These are phyloP conservation scores for Rugalucina vietnamica DNA, from an alignment of 2,888 invertebrate genomes.

Conservation along the genomic window DNA sequence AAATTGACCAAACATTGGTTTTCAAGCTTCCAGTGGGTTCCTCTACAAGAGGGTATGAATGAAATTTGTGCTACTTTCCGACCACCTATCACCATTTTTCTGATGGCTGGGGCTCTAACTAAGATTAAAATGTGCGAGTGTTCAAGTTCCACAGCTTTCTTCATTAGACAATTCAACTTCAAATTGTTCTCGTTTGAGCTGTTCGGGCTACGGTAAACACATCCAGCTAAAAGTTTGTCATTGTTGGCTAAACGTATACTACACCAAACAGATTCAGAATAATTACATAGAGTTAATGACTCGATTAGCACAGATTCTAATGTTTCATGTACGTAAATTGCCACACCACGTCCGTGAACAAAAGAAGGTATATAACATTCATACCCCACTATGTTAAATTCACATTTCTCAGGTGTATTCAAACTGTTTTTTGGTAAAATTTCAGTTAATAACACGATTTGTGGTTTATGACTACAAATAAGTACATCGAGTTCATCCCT, in stretches of 20 bases:
- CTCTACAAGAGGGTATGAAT: too few relatives aligned
- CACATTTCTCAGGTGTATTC: background rate
- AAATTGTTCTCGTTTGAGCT: background rate
- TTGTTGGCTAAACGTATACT: background rate
- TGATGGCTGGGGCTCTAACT: too few relatives aligned
- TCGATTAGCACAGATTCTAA: background rate
- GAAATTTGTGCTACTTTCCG: too few relatives aligned
- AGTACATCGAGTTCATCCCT: background rate
- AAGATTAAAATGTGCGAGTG: background rate
- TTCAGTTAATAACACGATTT: background rate
- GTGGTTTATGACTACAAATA: background rate
- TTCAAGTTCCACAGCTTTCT: background rate
- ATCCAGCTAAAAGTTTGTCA: background rate
- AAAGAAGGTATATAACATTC: constrained; percentile 1
- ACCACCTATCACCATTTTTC: too few relatives aligned
- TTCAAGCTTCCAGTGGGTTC: too few relatives aligned
- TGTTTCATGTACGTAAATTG: background rate
- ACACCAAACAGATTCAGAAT: background rate
- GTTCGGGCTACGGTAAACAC: background rate
- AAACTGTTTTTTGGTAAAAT: background rate
- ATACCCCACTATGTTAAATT: background rate
- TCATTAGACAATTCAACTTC: background rate
- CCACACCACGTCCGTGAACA: background rate
- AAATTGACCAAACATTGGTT: too few relatives aligned
- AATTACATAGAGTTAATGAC: background rate